Evolutionary conservation across 2,888 invertebrate species (phyloP), one percentile per base, ranked within the genome.

Genomic region (Parthenolecanium corni): DNA sequence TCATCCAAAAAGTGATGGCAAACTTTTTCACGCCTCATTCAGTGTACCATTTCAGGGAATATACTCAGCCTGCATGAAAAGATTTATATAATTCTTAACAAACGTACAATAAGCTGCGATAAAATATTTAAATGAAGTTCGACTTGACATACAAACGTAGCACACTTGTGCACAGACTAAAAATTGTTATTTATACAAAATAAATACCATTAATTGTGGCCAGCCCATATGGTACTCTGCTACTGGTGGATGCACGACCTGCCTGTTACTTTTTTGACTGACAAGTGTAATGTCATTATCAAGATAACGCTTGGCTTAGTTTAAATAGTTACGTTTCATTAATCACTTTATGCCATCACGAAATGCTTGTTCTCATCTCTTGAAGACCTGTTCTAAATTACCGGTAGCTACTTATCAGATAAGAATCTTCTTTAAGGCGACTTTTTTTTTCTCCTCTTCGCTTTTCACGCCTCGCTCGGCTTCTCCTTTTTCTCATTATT

Each of bases 231-330:
- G 31, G 31, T 31, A 31, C 9, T 31, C 9, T 6, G 31, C 31
- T 9, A 31, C 31, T 31, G 31, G 31, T 4, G 31, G 9, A 31
- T 38, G 47, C 46, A 57, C 57, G 47, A 57, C 24, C 51, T 51
- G 61, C 51, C 61, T 23, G 61, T 51, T 46, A 46, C 25, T 40
- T 56, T n/a, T 56, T 42, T 54, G 16, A 25, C 61, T 61, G 61
- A 61, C 49, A 36, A 51, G 51, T 38, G 52, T 52, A 52, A 52
- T 61, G 61, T 49, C 61, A 61, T 61, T 61, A 51, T 61, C 20
- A 20, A 49, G 23, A 49, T 49, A 49, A 49, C 49, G 49, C 49
- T 21, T 31, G 31, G 31, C 9, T 49, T 21, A 23, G 23, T 23
- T 23, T 23, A 49, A 49, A 21, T 49, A 21, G 18, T 49, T 49